Percentiles rank a stretch among this genome's conserved stretches.
Conservation (phyloP, 1,140 invertebrate genomes). For the Pseudomyrmex cubaensis region DNA sequence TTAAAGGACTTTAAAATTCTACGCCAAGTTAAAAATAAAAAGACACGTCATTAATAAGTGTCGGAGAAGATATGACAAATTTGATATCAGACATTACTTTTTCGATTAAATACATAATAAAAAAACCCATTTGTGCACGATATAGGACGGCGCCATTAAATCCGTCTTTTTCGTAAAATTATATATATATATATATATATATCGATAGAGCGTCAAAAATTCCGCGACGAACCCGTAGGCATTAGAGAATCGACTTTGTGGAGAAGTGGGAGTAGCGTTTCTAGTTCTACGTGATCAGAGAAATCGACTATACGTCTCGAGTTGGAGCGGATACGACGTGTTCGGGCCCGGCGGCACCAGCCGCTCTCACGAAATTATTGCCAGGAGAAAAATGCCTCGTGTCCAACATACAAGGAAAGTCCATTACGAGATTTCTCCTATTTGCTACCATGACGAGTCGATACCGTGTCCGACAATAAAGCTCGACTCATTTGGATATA, state of each 20-base stretch:
- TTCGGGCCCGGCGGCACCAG: slow-evolving; percentile 36
- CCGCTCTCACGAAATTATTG: slow-evolving; percentile 70
- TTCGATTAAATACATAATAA: slow-evolving; percentile 29
- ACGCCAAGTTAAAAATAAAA: too few relatives aligned
- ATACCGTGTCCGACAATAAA: slow-evolving; percentile 31
- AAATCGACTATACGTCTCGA: slow-evolving; percentile 68
- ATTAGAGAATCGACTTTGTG: slow-evolving; percentile 55
- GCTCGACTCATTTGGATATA: slow-evolving; percentile 51
- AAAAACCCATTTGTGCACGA: slow-evolving; percentile 28
- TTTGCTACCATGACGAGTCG: slow-evolving; percentile 55
- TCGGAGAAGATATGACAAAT: neutral
- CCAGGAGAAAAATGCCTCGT: slow-evolving; percentile 66
- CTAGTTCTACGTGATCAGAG: slow-evolving; percentile 70
- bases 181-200: neutral
- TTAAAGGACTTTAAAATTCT: too few relatives aligned
- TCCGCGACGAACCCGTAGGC: slow-evolving; percentile 16
- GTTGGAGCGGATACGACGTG: slow-evolving; percentile 48
- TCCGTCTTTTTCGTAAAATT: slow-evolving; percentile 23
- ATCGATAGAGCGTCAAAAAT: slow-evolving; percentile 33
- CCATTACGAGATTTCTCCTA: slow-evolving; percentile 68
- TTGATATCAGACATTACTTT: neutral
- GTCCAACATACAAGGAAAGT: slow-evolving; percentile 68
- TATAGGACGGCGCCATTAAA: slow-evolving; percentile 13
- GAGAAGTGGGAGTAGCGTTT: slow-evolving; percentile 46
- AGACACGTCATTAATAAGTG: too few relatives aligned